phyloP scores from a whole-genome alignment of 92 coral and sea anemone genomes.

The Bergia sp. region DNA sequence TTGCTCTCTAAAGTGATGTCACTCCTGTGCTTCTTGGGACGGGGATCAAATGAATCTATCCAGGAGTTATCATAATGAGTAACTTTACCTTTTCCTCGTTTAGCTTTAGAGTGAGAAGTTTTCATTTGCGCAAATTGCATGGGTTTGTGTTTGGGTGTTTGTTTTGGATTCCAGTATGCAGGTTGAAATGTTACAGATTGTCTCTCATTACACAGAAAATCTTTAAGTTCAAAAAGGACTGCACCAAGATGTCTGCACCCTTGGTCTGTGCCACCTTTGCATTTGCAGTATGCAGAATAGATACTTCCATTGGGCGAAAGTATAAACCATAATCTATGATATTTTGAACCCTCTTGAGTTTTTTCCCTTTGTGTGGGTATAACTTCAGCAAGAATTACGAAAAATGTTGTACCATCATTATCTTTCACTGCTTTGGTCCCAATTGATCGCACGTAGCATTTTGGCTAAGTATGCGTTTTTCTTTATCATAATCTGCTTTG shows the following conservation, averaged over 20 bases:
- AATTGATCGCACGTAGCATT: conserved; percentile 64
- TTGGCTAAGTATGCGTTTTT: conserved; percentile 59
- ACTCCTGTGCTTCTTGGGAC: conserved; percentile 62
- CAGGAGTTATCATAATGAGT: conserved; percentile 67
- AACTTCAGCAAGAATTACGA: conserved; percentile 64
- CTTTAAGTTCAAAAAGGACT: conserved; percentile 68
- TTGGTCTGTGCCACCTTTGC: conserved; percentile 78
- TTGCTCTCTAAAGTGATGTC: conserved; percentile 51
- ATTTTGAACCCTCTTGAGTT: conserved; percentile 68
- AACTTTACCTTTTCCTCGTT: conserved; percentile 56
- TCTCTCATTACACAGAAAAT: conserved; percentile 63
- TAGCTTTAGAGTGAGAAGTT: conserved; percentile 38
- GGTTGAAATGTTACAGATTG: conserved; percentile 59
- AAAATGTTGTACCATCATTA: conserved; percentile 58
- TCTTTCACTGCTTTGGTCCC: conserved; percentile 55
- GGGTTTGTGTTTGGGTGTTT: conserved; percentile 59
- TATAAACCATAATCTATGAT: conserved; percentile 68
- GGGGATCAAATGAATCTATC: conserved; percentile 73
- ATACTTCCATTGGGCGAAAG: conserved; percentile 58
- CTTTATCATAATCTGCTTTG: conserved; percentile 69
- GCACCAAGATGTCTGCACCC: conserved; percentile 81
- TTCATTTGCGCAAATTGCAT: conserved; percentile 55
- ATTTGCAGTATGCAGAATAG: conserved; percentile 75
- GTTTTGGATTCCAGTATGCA: conserved; percentile 77
- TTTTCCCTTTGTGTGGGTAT: conserved; percentile 72